These are phyloP conservation scores for Dolichallabes microphthalmus DNA, from an alignment of 2,113 vertebrate species.

Conservation along the genomic window DNA sequence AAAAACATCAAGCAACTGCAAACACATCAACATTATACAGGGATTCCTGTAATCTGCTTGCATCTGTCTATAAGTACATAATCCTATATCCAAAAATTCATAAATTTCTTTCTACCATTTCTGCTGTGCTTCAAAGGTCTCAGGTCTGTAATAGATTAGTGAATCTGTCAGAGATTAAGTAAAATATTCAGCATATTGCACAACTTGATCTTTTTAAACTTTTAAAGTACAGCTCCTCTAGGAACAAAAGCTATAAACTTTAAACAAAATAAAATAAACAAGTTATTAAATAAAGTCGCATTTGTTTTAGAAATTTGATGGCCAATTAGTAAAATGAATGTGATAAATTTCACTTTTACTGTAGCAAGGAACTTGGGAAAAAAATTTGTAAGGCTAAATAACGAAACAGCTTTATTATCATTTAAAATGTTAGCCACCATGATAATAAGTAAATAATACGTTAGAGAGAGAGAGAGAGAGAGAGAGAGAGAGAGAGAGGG, in stretches of 20 bases:
- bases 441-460: not conserved
- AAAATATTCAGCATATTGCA: not conserved
- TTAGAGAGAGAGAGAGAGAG: not conserved
- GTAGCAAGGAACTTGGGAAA: not conserved
- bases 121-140: not conserved
- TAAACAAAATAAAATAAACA: not conserved
- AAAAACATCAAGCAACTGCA: not conserved
- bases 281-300: not conserved
- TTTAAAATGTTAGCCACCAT: not conserved
- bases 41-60: not conserved
- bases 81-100: not conserved
- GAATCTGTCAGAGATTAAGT: not conserved
- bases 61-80: not conserved
- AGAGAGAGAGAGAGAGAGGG: not conserved
- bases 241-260: not conserved
- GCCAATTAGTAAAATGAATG: not conserved
- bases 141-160: not conserved
- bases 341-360: not conserved
- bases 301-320: not conserved
- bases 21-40: not conserved
- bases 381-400: not conserved
- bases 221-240: not conserved
- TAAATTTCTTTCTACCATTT: not conserved
- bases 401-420: not conserved
- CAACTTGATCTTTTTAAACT: not conserved